phyloP scores from a whole-genome alignment of 2,797 vertebrate genomes.

The Serranus cabrilla region DNA sequence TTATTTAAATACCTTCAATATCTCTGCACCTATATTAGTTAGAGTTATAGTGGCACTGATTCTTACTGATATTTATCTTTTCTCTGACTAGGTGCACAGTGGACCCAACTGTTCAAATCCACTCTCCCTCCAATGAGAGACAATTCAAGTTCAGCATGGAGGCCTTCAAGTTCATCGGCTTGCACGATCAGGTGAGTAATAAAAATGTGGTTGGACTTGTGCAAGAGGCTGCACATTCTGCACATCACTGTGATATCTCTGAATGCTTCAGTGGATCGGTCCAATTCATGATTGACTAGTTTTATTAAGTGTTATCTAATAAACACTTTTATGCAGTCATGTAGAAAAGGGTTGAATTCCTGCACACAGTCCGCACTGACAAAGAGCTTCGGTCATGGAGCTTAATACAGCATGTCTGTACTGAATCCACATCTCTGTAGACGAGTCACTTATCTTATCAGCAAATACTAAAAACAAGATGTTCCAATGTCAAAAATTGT shows the following conservation, averaged over 20 bases:
- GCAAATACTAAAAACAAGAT: too few species aligned
- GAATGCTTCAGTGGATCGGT: not conserved
- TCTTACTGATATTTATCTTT: not conserved
- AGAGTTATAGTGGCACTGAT: not conserved
- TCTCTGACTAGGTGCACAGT: slow-evolving; percentile 59
- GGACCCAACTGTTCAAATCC: slow-evolving; percentile 70
- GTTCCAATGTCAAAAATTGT: too few species aligned
- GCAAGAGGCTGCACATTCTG: not conserved
- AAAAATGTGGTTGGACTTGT: not conserved
- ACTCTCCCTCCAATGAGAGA: slow-evolving; percentile 19
- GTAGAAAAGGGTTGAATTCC: too few species aligned
- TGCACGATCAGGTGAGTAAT: slow-evolving; percentile 72
- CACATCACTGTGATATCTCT: not conserved
- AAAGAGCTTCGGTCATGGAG: too few species aligned
- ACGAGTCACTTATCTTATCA: too few species aligned
- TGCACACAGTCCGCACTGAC: not conserved
- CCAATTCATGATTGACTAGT: not conserved
- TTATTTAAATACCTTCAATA: not conserved
- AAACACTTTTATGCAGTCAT: too few species aligned
- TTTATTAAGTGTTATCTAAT: not conserved
- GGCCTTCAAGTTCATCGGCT: slow-evolving; percentile 84
- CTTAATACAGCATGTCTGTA: too few species aligned
- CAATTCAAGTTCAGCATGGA: slow-evolving; percentile 77
- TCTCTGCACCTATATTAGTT: not conserved
- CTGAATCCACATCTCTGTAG: too few species aligned